A percentile compares a stretch with the other conserved stretches of the same genome.
Conservation (phyloP, 2,113 vertebrate genomes). For the Plecturocebus donacophilus region DNA sequence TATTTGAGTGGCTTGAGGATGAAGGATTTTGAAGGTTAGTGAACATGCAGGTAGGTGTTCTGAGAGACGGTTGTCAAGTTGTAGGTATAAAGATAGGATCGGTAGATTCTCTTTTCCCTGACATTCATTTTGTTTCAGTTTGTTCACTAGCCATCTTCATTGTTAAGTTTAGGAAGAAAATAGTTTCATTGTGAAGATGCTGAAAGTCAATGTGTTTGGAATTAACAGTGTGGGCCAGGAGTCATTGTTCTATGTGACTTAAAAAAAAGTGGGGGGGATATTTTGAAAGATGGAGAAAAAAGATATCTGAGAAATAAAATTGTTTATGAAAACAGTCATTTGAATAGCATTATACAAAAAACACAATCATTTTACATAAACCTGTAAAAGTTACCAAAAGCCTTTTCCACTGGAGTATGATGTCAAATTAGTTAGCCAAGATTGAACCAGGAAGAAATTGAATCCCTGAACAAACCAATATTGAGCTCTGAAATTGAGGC, state of each 20-base stretch:
- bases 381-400: neutral
- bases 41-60: neutral
- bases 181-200: neutral
- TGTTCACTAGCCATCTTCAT: neutral
- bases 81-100: neutral
- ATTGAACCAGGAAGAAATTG: too few species aligned
- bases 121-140: neutral
- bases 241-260: neutral
- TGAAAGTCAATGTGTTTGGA: neutral
- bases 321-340: neutral
- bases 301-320: neutral
- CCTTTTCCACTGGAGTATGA: neutral
- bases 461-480: too few species aligned
- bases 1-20: neutral
- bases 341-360: neutral
- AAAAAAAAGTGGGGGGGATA: neutral
- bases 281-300: conserved; percentile 9
- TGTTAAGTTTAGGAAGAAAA: neutral
- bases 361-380: neutral
- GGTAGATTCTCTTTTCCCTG: neutral
- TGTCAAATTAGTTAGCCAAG: neutral
- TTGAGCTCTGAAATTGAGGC: too few species aligned
- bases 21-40: neutral
- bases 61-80: neutral
- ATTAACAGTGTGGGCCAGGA: neutral